Conservation (phyloP, 2,888 invertebrate genomes). For the Drosophila tripunctata region DNA sequence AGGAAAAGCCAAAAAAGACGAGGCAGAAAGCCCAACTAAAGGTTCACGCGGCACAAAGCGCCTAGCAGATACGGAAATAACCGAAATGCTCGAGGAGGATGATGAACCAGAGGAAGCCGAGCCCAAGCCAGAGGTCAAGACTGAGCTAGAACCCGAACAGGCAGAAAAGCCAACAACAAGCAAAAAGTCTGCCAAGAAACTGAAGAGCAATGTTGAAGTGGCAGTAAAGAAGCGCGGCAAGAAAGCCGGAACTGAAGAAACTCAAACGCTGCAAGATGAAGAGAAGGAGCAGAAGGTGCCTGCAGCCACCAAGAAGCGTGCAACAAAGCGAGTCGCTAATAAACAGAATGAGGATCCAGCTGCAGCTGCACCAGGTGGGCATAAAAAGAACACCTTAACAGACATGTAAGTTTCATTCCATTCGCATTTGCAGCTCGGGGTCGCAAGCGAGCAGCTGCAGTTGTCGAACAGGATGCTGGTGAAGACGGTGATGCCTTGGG, state of each 20-base stretch:
- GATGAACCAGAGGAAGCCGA: conserved; percentile 31
- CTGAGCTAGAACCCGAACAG: not conserved
- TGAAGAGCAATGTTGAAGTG: conserved; percentile 14
- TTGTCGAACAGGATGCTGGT: conserved; percentile 10
- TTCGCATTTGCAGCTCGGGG: conserved; percentile 50
- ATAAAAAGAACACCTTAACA: not conserved
- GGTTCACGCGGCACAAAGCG: conserved; percentile 53
- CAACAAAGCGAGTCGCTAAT: conserved; percentile 22
- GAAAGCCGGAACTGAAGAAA: conserved; percentile 32
- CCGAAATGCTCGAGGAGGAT: conserved; percentile 41
- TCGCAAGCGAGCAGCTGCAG: conserved; percentile 73
- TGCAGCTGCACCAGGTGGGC: conserved; percentile 35
- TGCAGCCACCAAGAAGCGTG: conserved; percentile 40
- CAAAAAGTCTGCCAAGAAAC: conserved; percentile 42
- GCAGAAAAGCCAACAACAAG: not conserved
- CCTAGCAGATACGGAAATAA: conserved; percentile 57
- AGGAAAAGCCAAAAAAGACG: conserved; percentile 21
- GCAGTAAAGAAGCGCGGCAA: conserved; percentile 45
- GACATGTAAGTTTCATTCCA: not conserved
- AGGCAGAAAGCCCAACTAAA: conserved; percentile 26
- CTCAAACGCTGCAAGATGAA: not conserved
- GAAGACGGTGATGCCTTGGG: conserved; percentile 13
- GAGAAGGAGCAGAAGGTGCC: not conserved
- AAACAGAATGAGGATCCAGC: conserved; percentile 21
- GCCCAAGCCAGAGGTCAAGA: not conserved